Evolutionary conservation across 1,140 invertebrate species (phyloP).

Genomic region (Drosophila grimshawi): DNA sequence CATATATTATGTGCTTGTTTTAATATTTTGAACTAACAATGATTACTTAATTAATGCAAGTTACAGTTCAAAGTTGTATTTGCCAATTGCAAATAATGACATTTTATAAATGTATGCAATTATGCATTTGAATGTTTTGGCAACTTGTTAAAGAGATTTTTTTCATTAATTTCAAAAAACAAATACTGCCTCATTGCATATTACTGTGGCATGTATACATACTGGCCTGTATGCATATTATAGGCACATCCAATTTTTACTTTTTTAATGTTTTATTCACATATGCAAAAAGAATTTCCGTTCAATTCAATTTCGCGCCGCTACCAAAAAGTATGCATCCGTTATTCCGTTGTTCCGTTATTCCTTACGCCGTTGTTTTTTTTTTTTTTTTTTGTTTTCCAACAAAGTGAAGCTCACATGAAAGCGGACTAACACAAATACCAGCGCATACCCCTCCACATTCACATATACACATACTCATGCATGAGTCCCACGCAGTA

Average conservation of each 20-base stretch:
- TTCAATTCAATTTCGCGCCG: conserved; percentile 72
- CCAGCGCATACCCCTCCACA: neutral
- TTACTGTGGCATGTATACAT: conserved; percentile 5
- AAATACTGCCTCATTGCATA: conserved; percentile 19
- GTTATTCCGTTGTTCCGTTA: conserved; percentile 13
- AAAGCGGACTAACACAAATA: conserved; percentile 32
- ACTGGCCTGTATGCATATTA: neutral
- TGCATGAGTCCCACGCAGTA: conserved; percentile 13
- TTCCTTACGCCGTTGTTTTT: conserved; percentile 6
- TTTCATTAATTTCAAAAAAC: conserved; percentile 4
- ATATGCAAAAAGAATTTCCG: conserved; percentile 80
- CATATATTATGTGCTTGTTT: neutral
- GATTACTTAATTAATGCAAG: conserved; percentile 2
- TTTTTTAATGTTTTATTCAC: conserved; percentile 75
- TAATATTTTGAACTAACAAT: neutral
- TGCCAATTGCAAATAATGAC: conserved; percentile 12
- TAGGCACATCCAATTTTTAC: conserved; percentile 14
- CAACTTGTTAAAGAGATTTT: neutral
- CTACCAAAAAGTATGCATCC: conserved; percentile 53
- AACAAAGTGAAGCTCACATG: conserved; percentile 48
- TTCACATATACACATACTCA: conserved; percentile 5
- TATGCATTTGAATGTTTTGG: neutral
- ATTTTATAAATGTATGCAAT: conserved; percentile 3
- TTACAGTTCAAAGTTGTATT: neutral
- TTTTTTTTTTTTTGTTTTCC: conserved; percentile 42